These are phyloP conservation scores for Nesometra sesokonis DNA, from an alignment of 35 echinoderm and acorn worm species.

Conservation along the genomic window DNA sequence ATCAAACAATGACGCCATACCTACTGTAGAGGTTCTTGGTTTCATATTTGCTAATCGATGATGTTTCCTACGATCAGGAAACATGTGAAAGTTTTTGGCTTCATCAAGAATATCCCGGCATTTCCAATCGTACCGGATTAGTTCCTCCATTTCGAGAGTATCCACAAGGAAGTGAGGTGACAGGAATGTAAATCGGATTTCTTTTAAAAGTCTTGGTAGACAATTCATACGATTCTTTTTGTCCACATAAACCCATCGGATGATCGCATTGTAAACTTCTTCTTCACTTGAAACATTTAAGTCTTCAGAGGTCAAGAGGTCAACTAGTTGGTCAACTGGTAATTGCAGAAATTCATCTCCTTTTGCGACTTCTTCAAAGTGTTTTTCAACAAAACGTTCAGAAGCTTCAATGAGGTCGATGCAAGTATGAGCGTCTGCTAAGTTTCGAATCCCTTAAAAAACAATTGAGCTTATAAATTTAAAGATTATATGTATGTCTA, in stretches of 20 bases:
- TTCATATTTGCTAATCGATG: constrained; percentile 32
- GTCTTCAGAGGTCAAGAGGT: constrained; percentile 50
- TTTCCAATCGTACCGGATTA: constrained; percentile 69
- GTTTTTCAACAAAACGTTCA: constrained; percentile 42
- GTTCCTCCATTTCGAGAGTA: constrained; percentile 58
- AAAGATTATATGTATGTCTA: no score
- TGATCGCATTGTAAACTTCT: constrained; percentile 76
- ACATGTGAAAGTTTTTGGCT: constrained; percentile 81
- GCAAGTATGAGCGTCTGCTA: constrained; percentile 70
- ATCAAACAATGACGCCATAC: neutral
- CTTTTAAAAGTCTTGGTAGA: constrained; percentile 42
- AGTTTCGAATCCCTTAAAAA: constrained; percentile 46
- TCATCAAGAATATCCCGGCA: constrained; percentile 65
- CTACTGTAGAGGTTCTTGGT: constrained; percentile 59
- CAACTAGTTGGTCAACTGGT: constrained; percentile 35
- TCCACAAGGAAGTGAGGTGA: constrained; percentile 63
- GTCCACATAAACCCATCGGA: constrained; percentile 68
- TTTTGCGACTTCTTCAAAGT: constrained; percentile 56
- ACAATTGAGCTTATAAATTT: neutral
- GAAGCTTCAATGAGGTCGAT: constrained; percentile 56
- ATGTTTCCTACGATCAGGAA: constrained; percentile 39
- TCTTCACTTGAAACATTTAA: constrained; percentile 61
- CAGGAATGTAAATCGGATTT: constrained; percentile 48
- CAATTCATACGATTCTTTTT: constrained; percentile 35
- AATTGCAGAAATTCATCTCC: constrained; percentile 67